These are phyloP conservation scores for Cheilosia pagana DNA, from an alignment of 2,888 invertebrate species.

Conservation along the genomic window DNA sequence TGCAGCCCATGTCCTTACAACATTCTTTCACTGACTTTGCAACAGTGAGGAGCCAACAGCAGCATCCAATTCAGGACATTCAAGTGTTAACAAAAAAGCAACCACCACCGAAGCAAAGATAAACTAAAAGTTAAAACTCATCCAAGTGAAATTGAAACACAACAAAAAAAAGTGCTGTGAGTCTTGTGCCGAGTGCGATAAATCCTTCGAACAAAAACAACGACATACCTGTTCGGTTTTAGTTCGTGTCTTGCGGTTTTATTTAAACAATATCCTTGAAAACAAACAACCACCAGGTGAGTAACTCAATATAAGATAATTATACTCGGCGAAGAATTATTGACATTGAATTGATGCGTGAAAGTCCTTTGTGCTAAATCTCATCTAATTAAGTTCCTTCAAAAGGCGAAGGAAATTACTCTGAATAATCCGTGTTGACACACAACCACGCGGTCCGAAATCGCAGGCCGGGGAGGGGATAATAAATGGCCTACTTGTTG, in stretches of 20 bases:
- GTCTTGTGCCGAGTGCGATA: constrained; percentile 9
- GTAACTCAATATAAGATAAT: constrained; percentile 11
- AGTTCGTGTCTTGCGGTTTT: constrained; percentile 20
- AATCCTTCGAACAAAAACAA: neutral
- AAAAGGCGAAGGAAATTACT: constrained; percentile 26
- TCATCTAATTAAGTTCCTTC: constrained; percentile 61
- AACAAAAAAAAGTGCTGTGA: constrained; percentile 28
- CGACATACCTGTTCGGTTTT: neutral
- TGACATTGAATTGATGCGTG: constrained; percentile 48
- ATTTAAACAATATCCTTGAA: constrained; percentile 25
- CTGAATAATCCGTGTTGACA: constrained; percentile 27
- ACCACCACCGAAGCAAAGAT: neutral
- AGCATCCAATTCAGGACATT: constrained; percentile 35
- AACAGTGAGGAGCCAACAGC: constrained; percentile 33
- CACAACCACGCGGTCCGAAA: constrained; percentile 16
- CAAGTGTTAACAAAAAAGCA: neutral
- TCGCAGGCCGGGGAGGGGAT: constrained; percentile 6
- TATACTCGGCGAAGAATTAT: constrained; percentile 22
- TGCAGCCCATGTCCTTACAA: constrained; percentile 40
- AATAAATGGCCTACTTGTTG: constrained; percentile 69
- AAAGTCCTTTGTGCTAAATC: constrained; percentile 37
- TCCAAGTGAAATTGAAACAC: neutral
- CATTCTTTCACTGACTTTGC: constrained; percentile 57
- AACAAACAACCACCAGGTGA: constrained; percentile 42
- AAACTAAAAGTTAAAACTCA: neutral